Percentiles rank a stretch among this genome's conserved stretches.
Conservation (phyloP, 1,140 invertebrate genomes). For the Harpegnathos saltator region DNA sequence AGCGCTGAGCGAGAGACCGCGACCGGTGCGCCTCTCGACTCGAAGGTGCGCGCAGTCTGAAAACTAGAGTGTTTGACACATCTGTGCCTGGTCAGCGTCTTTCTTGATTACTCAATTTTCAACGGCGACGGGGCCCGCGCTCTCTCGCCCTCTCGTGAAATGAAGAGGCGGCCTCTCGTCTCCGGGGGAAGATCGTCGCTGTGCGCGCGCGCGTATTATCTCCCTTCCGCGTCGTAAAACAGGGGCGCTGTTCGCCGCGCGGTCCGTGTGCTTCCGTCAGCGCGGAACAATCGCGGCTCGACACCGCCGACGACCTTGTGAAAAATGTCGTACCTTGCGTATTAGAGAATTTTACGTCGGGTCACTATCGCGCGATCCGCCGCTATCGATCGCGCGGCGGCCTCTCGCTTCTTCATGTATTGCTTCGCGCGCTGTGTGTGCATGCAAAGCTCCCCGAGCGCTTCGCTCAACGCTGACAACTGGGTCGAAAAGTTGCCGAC, state of each 20-base stretch:
- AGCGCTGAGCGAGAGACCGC: constrained; percentile 16
- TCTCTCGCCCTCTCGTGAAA: background rate
- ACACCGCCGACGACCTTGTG: background rate
- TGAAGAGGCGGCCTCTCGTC: background rate
- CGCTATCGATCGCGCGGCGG: constrained; percentile 7
- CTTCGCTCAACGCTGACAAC: background rate
- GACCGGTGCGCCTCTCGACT: constrained; percentile 4
- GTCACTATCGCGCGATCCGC: background rate
- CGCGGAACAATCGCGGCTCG: background rate
- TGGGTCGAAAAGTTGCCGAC: background rate
- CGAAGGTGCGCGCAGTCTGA: background rate
- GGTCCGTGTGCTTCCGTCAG: background rate
- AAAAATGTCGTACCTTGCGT: background rate
- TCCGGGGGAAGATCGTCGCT: background rate
- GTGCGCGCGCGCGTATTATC: constrained; percentile 7
- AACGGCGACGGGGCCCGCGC: background rate
- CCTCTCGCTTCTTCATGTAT: background rate
- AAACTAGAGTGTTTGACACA: constrained; percentile 59
- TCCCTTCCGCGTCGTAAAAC: background rate
- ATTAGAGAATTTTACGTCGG: constrained; percentile 6
- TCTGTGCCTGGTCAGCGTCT: constrained; percentile 58
- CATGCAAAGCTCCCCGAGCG: background rate
- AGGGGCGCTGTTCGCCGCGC: background rate
- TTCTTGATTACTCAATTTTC: constrained; percentile 69
- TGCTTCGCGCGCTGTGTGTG: background rate